Evolutionary conservation across 2,113 vertebrate genomes (phyloP), one percentile per base, ranked within the genome.

Genomic region (Accipiter virgatus): DNA sequence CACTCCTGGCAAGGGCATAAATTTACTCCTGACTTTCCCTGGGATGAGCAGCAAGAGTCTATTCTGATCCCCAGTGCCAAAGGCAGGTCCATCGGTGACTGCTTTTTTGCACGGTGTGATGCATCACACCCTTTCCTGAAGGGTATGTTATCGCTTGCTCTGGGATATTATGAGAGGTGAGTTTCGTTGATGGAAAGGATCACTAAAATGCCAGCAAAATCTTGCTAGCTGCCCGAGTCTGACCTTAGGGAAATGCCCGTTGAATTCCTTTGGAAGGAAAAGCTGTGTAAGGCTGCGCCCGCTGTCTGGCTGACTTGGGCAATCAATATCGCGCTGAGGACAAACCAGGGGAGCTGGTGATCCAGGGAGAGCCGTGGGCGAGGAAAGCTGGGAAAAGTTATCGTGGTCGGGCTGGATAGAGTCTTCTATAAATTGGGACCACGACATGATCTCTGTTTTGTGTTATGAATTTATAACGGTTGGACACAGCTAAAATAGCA

Each of bases 101-200:
- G 29, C 9, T n/a, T 36, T 11, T 48, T 2, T 4, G 26, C 36
- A 19, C 1, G 4, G 16, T 4, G 20, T 2, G 25, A 17, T 5
- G 23, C 32, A 56, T 58, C 61, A 0, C 8, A 1, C 4, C 72
- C 61, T 22, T 8, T 36, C 36, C 68, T 5, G 62, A 16, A 27
- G 48, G 31, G 21, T 5, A 10, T 0, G 29, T 5, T 21, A 15
- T 5, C 7, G 0, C 71, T 29, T 11, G 45, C 47, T 42, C 66
- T 42, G 61, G 43, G n/a, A 6, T 25, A 2, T 52, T 31, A 1
- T 1, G 48, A 38, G 52, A 40, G 9, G 17, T 2, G 42, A 36
- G 50, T 13, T 65, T 43, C 53, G 31, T 8, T 22, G 50, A 32
- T 34, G 62, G 67, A 52, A 70, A 42, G 62, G 56, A 26, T 26